phyloP scores from a whole-genome alignment of 2,113 vertebrate species.

The Phrynosoma blainvillii region DNA sequence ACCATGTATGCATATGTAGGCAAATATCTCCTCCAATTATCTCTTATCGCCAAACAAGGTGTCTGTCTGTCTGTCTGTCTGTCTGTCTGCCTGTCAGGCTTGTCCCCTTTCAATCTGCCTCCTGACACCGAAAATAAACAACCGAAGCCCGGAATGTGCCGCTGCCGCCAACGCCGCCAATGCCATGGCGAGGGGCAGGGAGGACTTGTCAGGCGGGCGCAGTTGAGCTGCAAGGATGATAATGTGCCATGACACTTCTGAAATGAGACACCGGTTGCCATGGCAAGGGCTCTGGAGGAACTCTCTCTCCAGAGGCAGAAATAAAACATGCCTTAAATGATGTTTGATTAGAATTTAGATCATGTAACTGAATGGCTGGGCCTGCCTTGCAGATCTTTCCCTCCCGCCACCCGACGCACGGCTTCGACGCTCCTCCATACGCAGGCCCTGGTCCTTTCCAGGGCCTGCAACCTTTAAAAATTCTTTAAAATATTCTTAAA shows the following conservation, averaged over 20 bases:
- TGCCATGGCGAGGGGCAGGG: constrained; percentile 87
- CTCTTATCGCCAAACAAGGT: constrained; percentile 87
- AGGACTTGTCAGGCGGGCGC: constrained; percentile 94
- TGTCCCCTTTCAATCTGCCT: constrained; percentile 81
- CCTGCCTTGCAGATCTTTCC: constrained; percentile 71
- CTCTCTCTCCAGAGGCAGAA: constrained; percentile 93
- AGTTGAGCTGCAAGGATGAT: constrained; percentile 93
- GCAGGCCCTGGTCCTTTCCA: constrained; percentile 69
- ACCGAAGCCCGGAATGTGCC: constrained; percentile 74
- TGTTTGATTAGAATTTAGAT: constrained; percentile 99
- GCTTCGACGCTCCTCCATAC: constrained; percentile 57
- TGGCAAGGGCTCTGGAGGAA: constrained; percentile 93
- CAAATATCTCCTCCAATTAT: constrained; percentile 93
- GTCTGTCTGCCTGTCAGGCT: constrained; percentile 81
- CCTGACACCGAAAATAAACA: constrained; percentile 87
- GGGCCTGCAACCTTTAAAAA: constrained; percentile 59
- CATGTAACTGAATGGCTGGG: constrained; percentile 91
- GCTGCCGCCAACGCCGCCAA: too few relatives aligned
- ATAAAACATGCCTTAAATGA: constrained; percentile 99
- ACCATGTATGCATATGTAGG: constrained; percentile 91
- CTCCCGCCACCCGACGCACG: constrained; percentile 26
- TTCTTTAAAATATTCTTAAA: constrained; percentile 61
- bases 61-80: constrained; percentile 41
- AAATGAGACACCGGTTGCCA: constrained; percentile 99
- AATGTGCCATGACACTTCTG: constrained; percentile 99